Evolutionary conservation across 2,888 invertebrate genomes (phyloP), one percentile per base, ranked within the genome.

Genomic region (Cepaea hortensis): DNA sequence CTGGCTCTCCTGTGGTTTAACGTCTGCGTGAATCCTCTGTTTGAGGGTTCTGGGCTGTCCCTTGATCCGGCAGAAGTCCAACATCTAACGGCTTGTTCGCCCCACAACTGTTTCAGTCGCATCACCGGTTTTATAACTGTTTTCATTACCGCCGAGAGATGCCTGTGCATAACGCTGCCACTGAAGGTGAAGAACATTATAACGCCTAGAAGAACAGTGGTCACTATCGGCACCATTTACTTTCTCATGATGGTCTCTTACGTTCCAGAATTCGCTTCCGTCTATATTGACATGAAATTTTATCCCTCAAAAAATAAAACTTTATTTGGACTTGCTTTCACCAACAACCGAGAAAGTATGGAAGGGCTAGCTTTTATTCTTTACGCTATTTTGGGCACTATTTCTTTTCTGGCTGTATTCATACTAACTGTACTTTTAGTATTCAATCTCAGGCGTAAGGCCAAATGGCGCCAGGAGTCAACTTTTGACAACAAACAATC

Each of bases 91-190:
- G 84, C 76, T 4, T 75, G 84, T 15, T 84, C 76, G 5, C 76
- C 76, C 61, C 75, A 77, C 48, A 84, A 76, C n/a, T 84, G 76
- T 18, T 84, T 84, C 68, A 84, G 62, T n/a, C 84, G 84, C 9
- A 84, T 77, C 7, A 84, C 84, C 11, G 76, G 84, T 3, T 84
- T 61, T 13, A 75, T 84, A 1, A 84, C 84, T 2, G 84, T 77
- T 3, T 76, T 84, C 15, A 76, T 84, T 46, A 76, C 84, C 4
- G 62, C 68, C 7, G 84, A 84, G 50, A 65, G 84, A 76, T 84
- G 84, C 18, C 65, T 84, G 3, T 84, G 84, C 35, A 84, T 84
- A 20, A 76, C 76, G 0, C n/a, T 76, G 20, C 84, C 84, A 3
- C 84, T 84, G 13, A 84, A 84, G 23, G 84, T 84, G 50, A 84